phyloP scores from a whole-genome alignment of 2,888 invertebrate species.

The Heliothis peltigera region DNA sequence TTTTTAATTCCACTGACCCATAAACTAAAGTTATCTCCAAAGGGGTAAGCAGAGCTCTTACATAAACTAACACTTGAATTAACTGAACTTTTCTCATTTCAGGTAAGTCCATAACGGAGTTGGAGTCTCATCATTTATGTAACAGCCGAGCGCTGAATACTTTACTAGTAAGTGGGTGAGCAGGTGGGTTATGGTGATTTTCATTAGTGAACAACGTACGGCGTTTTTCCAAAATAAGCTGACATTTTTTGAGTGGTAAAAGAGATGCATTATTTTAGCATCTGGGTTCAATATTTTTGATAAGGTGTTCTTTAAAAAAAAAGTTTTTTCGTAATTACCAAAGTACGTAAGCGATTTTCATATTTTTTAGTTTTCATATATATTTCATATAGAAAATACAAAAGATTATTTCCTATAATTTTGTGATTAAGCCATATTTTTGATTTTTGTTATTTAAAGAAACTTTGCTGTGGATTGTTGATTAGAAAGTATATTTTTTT shows the following conservation, averaged over 20 bases:
- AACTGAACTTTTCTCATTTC: conserved; percentile 62
- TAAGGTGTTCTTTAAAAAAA: no score
- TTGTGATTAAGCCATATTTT: no score
- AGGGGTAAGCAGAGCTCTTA: conserved; percentile 10
- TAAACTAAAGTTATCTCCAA: background rate
- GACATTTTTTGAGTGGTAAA: background rate
- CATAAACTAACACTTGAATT: conserved; percentile 37
- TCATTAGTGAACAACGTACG: background rate
- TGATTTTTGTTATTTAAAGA: no score
- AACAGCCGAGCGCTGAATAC: conserved; percentile 5
- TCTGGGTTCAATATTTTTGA: no score
- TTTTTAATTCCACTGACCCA: background rate
- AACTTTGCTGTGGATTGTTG: no score
- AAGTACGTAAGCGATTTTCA: no score
- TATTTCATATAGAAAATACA: no score
- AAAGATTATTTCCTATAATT: no score
- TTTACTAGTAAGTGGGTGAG: conserved; percentile 36
- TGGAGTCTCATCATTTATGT: conserved; percentile 45
- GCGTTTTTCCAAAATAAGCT: background rate
- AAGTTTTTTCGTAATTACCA: no score
- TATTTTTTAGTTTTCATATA: no score
- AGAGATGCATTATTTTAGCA: background rate
- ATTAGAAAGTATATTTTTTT: no score
- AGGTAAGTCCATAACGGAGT: conserved; percentile 59
- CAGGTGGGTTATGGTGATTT: background rate